Evolutionary conservation across 2,797 vertebrate species (phyloP).

Genomic region (Atherinosoma microstoma): DNA sequence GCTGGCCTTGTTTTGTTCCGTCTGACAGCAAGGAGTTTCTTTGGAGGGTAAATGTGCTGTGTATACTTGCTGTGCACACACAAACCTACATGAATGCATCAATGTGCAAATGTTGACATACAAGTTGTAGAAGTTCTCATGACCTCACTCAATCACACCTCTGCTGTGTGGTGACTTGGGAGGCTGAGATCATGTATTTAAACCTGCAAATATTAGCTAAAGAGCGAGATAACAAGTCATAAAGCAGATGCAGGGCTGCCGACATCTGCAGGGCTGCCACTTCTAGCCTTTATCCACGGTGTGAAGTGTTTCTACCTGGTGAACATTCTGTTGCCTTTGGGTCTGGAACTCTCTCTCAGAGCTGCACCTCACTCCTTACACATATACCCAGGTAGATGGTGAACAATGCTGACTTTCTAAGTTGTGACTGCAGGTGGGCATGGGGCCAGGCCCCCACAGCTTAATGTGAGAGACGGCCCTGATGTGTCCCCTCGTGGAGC

Average conservation of each 20-base stretch:
- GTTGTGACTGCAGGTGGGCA: conserved; percentile 66
- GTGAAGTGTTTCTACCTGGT: conserved; percentile 51
- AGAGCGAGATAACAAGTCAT: conserved; percentile 38
- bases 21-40: conserved; percentile 55
- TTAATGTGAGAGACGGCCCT: conserved; percentile 69
- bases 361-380: conserved; percentile 33
- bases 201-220: conserved; percentile 66
- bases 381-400: conserved; percentile 39
- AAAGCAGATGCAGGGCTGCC: conserved; percentile 20
- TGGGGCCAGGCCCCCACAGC: conserved; percentile 68
- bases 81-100: conserved; percentile 28
- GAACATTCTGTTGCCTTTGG: conserved; percentile 58
- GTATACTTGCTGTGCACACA: conserved; percentile 15
- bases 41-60: conserved; percentile 48
- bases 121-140: conserved; percentile 35
- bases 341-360: conserved; percentile 37
- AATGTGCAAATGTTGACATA: conserved; percentile 31
- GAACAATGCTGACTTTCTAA: conserved; percentile 67
- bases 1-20: conserved; percentile 50
- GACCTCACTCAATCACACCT: conserved; percentile 55
- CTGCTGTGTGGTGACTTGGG: conserved; percentile 35
- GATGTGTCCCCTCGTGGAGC: conserved; percentile 75
- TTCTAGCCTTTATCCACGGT: conserved; percentile 38
- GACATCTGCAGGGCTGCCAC: conserved; percentile 31
- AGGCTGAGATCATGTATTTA: conserved; percentile 62